Percentiles rank a stretch among this genome's conserved stretches.
phyloP scores from a whole-genome alignment of 2,888 invertebrate genomes.

The Acanthococcus lagerstroemiae region DNA sequence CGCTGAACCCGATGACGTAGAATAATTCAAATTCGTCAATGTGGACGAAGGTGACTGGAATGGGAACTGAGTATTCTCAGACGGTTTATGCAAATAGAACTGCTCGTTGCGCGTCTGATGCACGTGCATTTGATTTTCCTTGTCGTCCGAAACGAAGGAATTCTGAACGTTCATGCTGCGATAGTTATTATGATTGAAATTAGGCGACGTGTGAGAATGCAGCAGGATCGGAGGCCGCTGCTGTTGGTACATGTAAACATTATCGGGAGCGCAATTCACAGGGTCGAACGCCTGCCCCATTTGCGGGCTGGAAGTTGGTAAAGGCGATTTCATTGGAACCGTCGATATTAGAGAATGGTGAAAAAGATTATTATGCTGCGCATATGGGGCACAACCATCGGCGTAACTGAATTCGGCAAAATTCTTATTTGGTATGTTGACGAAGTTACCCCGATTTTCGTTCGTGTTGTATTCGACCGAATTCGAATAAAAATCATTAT shows the following conservation, averaged over 20 bases:
- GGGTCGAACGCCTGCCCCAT: background rate
- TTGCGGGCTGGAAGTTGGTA: background rate
- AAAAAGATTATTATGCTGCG: background rate
- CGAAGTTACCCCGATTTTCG: background rate
- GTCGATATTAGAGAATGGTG: conserved; percentile 9
- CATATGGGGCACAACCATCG: background rate
- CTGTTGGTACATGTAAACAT: background rate
- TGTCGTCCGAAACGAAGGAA: background rate
- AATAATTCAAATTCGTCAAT: background rate
- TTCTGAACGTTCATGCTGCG: conserved; percentile 9
- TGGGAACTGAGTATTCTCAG: background rate
- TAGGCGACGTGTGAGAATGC: background rate
- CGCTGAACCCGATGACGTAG: conserved; percentile 5
- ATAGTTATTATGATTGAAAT: conserved; percentile 4
- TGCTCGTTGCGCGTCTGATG: conserved; percentile 5
- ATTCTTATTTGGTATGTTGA: conserved; percentile 11
- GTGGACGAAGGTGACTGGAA: background rate
- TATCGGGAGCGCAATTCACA: background rate
- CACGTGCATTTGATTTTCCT: conserved; percentile 7
- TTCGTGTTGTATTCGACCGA: background rate
- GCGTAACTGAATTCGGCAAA: conserved; percentile 11
- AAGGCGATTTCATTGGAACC: background rate
- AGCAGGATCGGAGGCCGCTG: background rate
- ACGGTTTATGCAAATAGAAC: conserved; percentile 19
- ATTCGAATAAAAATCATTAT: background rate